phyloP scores from a whole-genome alignment of 2,797 vertebrate genomes.

The Oryzias sinensis region DNA sequence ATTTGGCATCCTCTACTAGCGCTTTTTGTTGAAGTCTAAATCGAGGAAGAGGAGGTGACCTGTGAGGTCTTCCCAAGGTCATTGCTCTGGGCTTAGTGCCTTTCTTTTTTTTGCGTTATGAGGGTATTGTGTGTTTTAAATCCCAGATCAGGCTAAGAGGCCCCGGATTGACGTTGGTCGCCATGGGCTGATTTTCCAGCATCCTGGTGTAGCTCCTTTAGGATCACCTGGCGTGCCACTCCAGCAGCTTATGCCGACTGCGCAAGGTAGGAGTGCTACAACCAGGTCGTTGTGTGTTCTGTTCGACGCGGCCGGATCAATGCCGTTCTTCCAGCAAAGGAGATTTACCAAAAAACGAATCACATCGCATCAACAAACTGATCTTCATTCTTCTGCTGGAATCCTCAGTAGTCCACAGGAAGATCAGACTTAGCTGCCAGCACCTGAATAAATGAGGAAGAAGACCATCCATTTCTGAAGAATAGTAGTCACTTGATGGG shows the following conservation, averaged over 20 bases:
- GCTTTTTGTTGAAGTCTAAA: slow-evolving; percentile 80
- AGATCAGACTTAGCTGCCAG: slow-evolving; percentile 70
- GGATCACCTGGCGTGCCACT: slow-evolving; percentile 94
- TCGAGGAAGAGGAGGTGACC: slow-evolving; percentile 76
- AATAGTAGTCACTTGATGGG: slow-evolving; percentile 74
- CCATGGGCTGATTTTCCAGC: slow-evolving; percentile 99
- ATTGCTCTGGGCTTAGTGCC: slow-evolving; percentile 78
- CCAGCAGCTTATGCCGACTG: slow-evolving; percentile 99
- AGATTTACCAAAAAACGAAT: slow-evolving; percentile 49
- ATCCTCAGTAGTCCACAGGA: slow-evolving; percentile 66
- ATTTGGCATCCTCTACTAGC: slow-evolving; percentile 81
- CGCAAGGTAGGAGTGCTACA: slow-evolving; percentile 94
- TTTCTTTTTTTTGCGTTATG: slow-evolving; percentile 78
- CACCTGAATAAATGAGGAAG: slow-evolving; percentile 66
- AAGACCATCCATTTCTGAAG: slow-evolving; percentile 75
- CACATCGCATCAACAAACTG: slow-evolving; percentile 66
- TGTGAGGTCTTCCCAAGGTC: slow-evolving; percentile 76
- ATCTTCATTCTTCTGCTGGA: slow-evolving; percentile 69
- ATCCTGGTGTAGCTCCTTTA: slow-evolving; percentile 92
- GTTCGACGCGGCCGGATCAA: slow-evolving; percentile 80
- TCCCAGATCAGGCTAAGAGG: slow-evolving; percentile 99
- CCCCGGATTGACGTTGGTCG: slow-evolving; percentile 98
- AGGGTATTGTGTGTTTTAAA: slow-evolving; percentile 89
- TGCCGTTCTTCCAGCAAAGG: slow-evolving; percentile 59
- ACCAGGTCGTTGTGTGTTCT: slow-evolving; percentile 76